These are phyloP conservation scores for Xiphydria camelus DNA, from an alignment of 2,888 invertebrate genomes.

Conservation along the genomic window DNA sequence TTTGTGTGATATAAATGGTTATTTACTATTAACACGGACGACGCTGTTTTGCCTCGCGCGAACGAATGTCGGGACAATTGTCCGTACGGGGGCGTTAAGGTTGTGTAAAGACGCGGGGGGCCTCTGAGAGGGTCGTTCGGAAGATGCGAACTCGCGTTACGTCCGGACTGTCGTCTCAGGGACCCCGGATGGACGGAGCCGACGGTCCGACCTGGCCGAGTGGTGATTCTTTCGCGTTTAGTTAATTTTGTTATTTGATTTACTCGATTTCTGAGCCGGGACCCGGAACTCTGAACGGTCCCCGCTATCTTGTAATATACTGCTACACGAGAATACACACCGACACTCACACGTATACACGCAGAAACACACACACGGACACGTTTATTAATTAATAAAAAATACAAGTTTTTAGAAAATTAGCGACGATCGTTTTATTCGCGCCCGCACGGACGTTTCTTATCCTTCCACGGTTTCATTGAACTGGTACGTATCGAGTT, in stretches of 20 bases:
- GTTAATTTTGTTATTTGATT: slow-evolving; percentile 59
- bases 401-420: slow-evolving; percentile 56
- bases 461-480: too few species aligned
- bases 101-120: background rate
- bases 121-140: background rate
- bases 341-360: slow-evolving; percentile 36
- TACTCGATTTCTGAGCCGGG: slow-evolving; percentile 51
- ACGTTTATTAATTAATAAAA: slow-evolving; percentile 58
- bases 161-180: background rate
- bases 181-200: too few species aligned
- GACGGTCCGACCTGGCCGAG: background rate
- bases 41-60: slow-evolving; percentile 4
- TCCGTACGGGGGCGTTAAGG: background rate
- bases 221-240: slow-evolving; percentile 49
- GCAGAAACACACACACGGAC: slow-evolving; percentile 33
- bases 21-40: slow-evolving; percentile 44
- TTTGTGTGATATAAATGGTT: slow-evolving; percentile 59
- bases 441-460: too few species aligned
- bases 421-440: too few species aligned
- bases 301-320: slow-evolving; percentile 55
- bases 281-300: slow-evolving; percentile 40
- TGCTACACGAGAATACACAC: slow-evolving; percentile 40
- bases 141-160: background rate
- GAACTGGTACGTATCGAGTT: too few species aligned
- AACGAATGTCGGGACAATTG: background rate